phyloP scores from a whole-genome alignment of 2,113 vertebrate genomes.

The Phyllostomus discolor region DNA sequence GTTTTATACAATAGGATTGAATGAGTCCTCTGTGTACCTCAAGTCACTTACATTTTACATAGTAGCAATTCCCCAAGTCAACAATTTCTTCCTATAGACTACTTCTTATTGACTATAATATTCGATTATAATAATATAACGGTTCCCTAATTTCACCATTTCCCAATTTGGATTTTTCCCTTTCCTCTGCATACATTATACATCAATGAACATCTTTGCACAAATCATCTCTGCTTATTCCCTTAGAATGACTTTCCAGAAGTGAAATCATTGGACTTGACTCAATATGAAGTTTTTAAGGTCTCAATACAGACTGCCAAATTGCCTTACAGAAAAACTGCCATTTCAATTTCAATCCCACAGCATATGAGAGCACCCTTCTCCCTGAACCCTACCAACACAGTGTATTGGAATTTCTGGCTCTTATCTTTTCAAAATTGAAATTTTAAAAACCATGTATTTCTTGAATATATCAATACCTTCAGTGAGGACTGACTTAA shows the following conservation, averaged over 20 bases:
- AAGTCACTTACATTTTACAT: neutral
- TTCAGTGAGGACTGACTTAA: conserved; percentile 21
- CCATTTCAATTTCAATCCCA: conserved; percentile 34
- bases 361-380: neutral
- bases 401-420: neutral
- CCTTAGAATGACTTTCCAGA: conserved; percentile 32
- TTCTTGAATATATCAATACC: neutral
- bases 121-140: neutral
- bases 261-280: neutral
- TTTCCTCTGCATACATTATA: neutral
- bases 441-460: conserved; percentile 30
- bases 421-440: conserved; percentile 42
- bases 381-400: neutral
- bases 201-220: neutral
- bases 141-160: neutral
- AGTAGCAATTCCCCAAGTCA: neutral
- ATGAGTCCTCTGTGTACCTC: neutral
- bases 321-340: conserved; percentile 20
- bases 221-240: neutral
- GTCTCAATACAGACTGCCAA: neutral
- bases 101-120: neutral
- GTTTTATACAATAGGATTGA: neutral
- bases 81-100: neutral
- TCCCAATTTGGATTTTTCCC: neutral
- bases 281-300: conserved; percentile 18